Base-by-base conservation (phyloP, 2,797 vertebrate species). In the Anniella stebbinsi region DNA sequence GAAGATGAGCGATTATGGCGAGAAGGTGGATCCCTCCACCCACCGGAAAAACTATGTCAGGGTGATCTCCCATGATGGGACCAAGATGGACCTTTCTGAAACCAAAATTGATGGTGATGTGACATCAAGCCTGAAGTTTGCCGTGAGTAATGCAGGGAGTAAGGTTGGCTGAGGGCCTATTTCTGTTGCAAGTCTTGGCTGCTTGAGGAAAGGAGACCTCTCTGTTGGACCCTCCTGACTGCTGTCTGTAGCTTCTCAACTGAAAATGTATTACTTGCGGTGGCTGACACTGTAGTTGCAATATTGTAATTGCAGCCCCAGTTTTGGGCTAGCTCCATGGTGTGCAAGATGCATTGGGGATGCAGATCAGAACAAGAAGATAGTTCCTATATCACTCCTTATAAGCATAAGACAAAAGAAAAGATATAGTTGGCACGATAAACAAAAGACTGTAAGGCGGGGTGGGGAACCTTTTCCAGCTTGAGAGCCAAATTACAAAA, bases 1-100 rank as follows among this genome's bases (percentile, higher is more conserved):
- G 93, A 98, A 97, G 92, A 99, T 99, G 99, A 98, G 97, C 80
- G 98, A 99, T n/a, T 99, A 99, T 0, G 98, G 98, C 0, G 98
- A 99, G 93, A 97, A 82, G 33, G 92, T 91, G 8, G 98, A 99
- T 73, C 94, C 98, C 0, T 83, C 95, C n/a, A 98, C 97, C 0
- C 97, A 97, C 88, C 98, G 98, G 12, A 99, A 98, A 95, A 97
- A 96, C 63, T 99, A 99, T 0, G 60, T 97, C 0, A 97, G 99
- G 23, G 95, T 99, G 3, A 95, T 98, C 33, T 97, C 98, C 87
- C 98, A 97, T 0, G 98, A 96, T 0, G 98, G 98, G 11, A 97
- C 97, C 92, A 94, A 96, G 84, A 96, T 98, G 97, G 98, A 99
- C 86, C 97, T 98, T 2, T 98, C 98, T 0, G 98, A 98, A 76